These are phyloP conservation scores for Drosophila peninsularis DNA, from an alignment of 2,888 invertebrate genomes.

Conservation along the genomic window DNA sequence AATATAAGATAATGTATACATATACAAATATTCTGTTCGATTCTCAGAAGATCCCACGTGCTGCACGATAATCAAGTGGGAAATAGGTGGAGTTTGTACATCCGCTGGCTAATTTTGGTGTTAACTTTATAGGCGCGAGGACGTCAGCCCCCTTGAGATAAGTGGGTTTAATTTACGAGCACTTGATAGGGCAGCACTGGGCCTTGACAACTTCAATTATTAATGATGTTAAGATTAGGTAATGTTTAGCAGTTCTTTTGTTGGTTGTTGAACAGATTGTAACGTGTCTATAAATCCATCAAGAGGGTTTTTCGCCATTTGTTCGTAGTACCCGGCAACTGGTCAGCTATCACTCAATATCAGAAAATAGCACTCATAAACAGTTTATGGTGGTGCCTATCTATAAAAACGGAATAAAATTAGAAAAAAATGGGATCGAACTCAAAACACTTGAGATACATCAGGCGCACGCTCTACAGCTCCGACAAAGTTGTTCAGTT, in stretches of 20 bases:
- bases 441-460: slow-evolving; percentile 36
- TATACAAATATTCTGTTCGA: not conserved
- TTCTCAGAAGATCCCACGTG: not conserved
- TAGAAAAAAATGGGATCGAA: not conserved
- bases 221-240: slow-evolving; percentile 21
- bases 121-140: slow-evolving; percentile 28
- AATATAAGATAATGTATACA: not conserved
- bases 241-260: not conserved
- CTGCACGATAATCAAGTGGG: slow-evolving; percentile 3
- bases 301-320: slow-evolving; percentile 12
- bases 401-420: not conserved
- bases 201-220: slow-evolving; percentile 42
- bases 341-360: slow-evolving; percentile 25
- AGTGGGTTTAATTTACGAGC: slow-evolving; percentile 40
- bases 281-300: slow-evolving; percentile 40
- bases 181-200: slow-evolving; percentile 24
- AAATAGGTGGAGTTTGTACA: slow-evolving; percentile 21
- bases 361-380: slow-evolving; percentile 24
- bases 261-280: slow-evolving; percentile 17
- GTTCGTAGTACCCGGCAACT: slow-evolving; percentile 5
- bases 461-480: slow-evolving; percentile 25
- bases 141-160: slow-evolving; percentile 37
- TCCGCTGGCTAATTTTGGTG: slow-evolving; percentile 9
- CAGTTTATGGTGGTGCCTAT: slow-evolving; percentile 26
- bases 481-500: slow-evolving; percentile 1